Conservation (phyloP, 2,888 invertebrate genomes). For the Zaprionus lineosus region DNA sequence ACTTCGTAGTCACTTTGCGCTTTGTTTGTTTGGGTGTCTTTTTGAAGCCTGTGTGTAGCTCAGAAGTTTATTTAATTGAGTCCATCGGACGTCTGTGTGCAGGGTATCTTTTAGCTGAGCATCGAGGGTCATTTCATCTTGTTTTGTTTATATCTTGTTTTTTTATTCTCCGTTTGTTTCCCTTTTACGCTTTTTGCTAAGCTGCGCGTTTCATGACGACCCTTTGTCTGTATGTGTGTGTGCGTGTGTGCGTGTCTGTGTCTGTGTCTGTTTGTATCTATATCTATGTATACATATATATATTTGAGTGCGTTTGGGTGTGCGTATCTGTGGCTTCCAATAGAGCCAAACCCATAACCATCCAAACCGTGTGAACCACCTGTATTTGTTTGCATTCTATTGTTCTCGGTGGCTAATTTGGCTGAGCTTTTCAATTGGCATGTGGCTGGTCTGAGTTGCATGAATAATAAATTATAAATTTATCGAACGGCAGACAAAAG, state of each 20-base stretch:
- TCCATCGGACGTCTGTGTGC: too few relatives aligned
- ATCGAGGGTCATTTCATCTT: too few relatives aligned
- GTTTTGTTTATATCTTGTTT: constrained; percentile 24
- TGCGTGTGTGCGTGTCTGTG: background rate
- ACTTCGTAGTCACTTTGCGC: too few relatives aligned
- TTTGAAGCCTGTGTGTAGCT: too few relatives aligned
- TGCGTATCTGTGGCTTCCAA: constrained; percentile 1
- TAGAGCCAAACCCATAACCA: background rate
- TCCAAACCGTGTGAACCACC: constrained; percentile 33
- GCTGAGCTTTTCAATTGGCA: constrained; percentile 3
- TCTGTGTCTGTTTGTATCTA: background rate
- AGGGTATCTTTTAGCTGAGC: too few relatives aligned
- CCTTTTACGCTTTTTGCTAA: too few relatives aligned
- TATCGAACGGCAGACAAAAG: background rate
- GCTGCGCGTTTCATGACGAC: background rate
- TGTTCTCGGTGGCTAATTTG: constrained; percentile 24
- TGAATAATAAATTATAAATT: constrained; percentile 29
- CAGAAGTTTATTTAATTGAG: too few relatives aligned
- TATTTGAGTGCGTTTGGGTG: background rate
- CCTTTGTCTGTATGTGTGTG: too few relatives aligned
- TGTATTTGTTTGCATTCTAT: constrained; percentile 41
- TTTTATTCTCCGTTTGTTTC: background rate
- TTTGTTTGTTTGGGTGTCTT: constrained; percentile 1
- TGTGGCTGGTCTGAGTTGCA: constrained; percentile 22
- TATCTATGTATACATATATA: too few relatives aligned